Conservation (phyloP, 1,140 invertebrate species). For the Heliconius nattereri region DNA sequence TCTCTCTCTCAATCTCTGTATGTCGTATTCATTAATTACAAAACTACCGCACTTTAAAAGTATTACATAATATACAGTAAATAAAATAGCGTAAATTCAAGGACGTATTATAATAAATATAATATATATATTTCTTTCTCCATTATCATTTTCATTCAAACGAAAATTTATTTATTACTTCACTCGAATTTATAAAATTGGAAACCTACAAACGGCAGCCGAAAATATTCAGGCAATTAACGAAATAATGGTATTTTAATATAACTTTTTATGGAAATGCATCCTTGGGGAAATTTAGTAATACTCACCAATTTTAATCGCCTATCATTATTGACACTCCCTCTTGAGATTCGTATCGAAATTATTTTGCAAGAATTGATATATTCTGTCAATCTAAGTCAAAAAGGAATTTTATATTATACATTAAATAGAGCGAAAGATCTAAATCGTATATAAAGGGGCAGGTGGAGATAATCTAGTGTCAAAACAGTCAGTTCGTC, state of each 20-base stretch:
- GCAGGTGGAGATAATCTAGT: too few relatives aligned
- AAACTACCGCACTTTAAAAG: too few relatives aligned
- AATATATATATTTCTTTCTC: too few relatives aligned
- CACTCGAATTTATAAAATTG: conserved; percentile 16
- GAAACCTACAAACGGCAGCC: conserved; percentile 19
- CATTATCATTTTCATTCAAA: neutral
- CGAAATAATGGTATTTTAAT: conserved; percentile 39
- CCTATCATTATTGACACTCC: conserved; percentile 48
- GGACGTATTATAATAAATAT: too few relatives aligned
- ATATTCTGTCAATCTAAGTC: conserved; percentile 8
- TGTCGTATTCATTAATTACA: too few relatives aligned
- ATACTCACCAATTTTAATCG: conserved; percentile 46
- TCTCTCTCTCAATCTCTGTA: too few relatives aligned
- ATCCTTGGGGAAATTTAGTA: conserved; percentile 43
- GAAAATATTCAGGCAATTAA: conserved; percentile 29
- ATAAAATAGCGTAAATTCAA: too few relatives aligned
- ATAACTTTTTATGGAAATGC: conserved; percentile 40
- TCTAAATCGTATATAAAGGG: neutral
- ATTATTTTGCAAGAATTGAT: conserved; percentile 12
- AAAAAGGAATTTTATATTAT: neutral
- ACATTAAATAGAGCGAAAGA: neutral
- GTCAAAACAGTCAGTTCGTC: too few relatives aligned
- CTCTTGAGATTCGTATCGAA: conserved; percentile 41
- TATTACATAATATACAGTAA: too few relatives aligned
- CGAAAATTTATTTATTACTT: conserved; percentile 1